Base-by-base conservation (phyloP, 2,888 invertebrate genomes). In the Caenorhabditis sp. region DNA sequence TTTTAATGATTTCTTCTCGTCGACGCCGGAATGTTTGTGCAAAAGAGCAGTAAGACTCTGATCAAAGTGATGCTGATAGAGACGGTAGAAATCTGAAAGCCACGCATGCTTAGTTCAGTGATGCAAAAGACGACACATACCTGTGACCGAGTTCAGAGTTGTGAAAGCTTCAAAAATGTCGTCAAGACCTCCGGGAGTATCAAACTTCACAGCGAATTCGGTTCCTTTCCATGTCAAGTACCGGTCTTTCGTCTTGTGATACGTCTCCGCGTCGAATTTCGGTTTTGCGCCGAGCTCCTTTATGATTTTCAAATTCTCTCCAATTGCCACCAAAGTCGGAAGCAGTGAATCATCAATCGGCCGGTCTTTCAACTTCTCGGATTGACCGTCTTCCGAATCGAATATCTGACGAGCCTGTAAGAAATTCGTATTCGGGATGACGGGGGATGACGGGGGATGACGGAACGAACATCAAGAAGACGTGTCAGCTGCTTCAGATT, bases 211-310 rank as follows among this genome's bases (percentile, higher is more conserved):
- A 0, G 62, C 78, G 30, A 78, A 78, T 24, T 78, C 78, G 1
- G 78, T 78, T n/a, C 78, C 78, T 26, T 78, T 78, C 78, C 78
- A 78, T 9, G 78, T 68, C 52, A 78, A 27, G 55, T 72, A 78
- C 6, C 78, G 66, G 56, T 78, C 78, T 15, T 65, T 72, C 3
- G 78, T 68, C 20, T 66, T 56, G 52, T 78, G 72, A 63, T 66
- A 78, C 2, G 62, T 48, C 24, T 78, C 78, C 2, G 63, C 52
- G 22, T 78, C 78, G 53, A 78, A 78, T 32, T 62, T 72, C 26
- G 78, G 78, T 24, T 68, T 68, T 0, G 78, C 78, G 22, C 78
- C 78, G 7, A 74, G 46, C 53, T 70, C 62, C 43, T 73, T 68
- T 4, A 78, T 68, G 32, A 73, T 48, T 17, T 56, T 73, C 45